phyloP scores from a whole-genome alignment of 2,113 vertebrate species.

The Dasyornis broadbenti region DNA sequence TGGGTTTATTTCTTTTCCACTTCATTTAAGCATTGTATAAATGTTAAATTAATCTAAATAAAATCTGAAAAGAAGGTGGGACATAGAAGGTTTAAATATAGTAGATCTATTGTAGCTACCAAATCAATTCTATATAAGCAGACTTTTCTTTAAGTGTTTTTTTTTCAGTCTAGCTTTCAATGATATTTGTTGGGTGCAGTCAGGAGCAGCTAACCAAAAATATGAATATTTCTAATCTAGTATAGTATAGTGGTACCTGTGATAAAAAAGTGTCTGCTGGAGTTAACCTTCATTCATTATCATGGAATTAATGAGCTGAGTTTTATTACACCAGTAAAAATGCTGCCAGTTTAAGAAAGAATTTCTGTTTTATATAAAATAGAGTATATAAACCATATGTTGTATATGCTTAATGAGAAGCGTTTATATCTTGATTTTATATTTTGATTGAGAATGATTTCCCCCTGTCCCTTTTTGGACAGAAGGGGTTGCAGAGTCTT shows the following conservation, averaged over 20 bases:
- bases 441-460: background rate
- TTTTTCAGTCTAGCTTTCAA: background rate
- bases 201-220: background rate
- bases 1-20: background rate
- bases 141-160: background rate
- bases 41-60: background rate
- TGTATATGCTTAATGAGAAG: background rate
- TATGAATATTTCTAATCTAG: background rate
- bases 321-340: background rate
- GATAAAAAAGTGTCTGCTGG: background rate
- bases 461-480: accelerated
- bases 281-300: background rate
- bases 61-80: background rate
- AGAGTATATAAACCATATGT: background rate
- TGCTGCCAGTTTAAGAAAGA: background rate
- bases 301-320: background rate
- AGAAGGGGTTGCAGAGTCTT: background rate
- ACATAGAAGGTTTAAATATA: background rate
- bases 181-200: background rate
- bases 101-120: background rate
- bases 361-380: background rate
- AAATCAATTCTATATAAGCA: background rate
- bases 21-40: background rate
- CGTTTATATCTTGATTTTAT: background rate
- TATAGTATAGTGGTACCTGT: background rate